A percentile compares a stretch with the other conserved stretches of the same genome.
phyloP scores from a whole-genome alignment of 1,140 invertebrate species.

The Pissodes strobi region DNA sequence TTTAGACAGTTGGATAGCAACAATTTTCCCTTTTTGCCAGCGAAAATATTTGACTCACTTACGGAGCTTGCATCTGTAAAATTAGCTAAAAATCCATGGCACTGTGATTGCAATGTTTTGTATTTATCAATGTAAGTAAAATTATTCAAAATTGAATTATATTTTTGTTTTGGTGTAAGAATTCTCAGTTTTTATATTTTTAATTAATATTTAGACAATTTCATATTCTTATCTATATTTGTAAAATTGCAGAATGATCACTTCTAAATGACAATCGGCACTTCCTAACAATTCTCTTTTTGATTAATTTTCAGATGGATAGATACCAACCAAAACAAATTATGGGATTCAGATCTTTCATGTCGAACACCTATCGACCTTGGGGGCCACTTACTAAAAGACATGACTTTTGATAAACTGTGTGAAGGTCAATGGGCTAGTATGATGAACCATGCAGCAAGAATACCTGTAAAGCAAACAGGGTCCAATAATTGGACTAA shows the following conservation, averaged over 20 bases:
- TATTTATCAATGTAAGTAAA: constrained; percentile 70
- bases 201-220: no score
- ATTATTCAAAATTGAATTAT: no score
- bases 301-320: constrained; percentile 64
- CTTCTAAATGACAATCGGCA: no score
- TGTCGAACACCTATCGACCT: constrained; percentile 77
- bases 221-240: no score
- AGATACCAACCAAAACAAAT: constrained; percentile 66
- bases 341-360: constrained; percentile 74
- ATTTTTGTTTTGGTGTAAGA: no score
- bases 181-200: no score
- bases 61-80: constrained; percentile 72
- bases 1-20: constrained; percentile 80
- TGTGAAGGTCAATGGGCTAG: constrained; percentile 85
- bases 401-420: constrained; percentile 77
- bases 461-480: constrained; percentile 60
- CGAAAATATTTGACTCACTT: constrained; percentile 69
- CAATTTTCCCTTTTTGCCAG: constrained; percentile 72
- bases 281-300: no score
- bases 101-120: constrained; percentile 79
- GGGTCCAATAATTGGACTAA: no score
- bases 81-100: constrained; percentile 82
- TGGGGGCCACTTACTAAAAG: constrained; percentile 68
- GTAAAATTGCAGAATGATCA: no score
- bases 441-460: constrained; percentile 73